Evolutionary conservation across 1,140 invertebrate genomes (phyloP).

Genomic region (Vanessa tameamea): DNA sequence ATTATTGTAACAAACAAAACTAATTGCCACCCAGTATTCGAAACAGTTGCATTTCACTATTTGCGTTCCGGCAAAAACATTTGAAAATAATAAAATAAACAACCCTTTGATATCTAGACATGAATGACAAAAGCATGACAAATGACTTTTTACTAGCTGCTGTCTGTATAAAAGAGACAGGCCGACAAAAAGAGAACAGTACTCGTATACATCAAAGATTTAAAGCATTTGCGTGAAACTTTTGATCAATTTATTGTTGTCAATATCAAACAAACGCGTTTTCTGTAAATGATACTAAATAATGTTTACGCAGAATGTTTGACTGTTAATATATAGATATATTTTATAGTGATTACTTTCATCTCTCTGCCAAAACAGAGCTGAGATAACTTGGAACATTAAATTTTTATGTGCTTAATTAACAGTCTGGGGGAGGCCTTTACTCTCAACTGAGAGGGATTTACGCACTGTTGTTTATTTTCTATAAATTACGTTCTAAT

Average conservation of each 20-base stretch:
- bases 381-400: too few relatives aligned
- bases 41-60: slow-evolving; percentile 16
- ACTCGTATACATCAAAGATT: slow-evolving; percentile 16
- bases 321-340: too few relatives aligned
- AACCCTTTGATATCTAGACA: slow-evolving; percentile 31
- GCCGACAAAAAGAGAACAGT: slow-evolving; percentile 24
- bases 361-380: too few relatives aligned
- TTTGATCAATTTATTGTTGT: slow-evolving; percentile 8
- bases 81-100: slow-evolving; percentile 44
- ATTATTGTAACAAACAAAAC: neutral
- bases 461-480: too few relatives aligned
- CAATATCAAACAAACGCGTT: neutral
- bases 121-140: slow-evolving; percentile 21
- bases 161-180: slow-evolving; percentile 20
- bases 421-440: too few relatives aligned
- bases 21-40: slow-evolving; percentile 34
- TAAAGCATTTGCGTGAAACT: slow-evolving; percentile 4
- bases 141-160: slow-evolving; percentile 25
- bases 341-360: too few relatives aligned
- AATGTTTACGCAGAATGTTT: too few relatives aligned
- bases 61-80: slow-evolving; percentile 14
- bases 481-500: too few relatives aligned
- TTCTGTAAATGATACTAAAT: neutral
- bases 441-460: too few relatives aligned
- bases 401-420: too few relatives aligned